Evolutionary conservation across 2,797 vertebrate species (phyloP).

Genomic region (Characodon lateralis): DNA sequence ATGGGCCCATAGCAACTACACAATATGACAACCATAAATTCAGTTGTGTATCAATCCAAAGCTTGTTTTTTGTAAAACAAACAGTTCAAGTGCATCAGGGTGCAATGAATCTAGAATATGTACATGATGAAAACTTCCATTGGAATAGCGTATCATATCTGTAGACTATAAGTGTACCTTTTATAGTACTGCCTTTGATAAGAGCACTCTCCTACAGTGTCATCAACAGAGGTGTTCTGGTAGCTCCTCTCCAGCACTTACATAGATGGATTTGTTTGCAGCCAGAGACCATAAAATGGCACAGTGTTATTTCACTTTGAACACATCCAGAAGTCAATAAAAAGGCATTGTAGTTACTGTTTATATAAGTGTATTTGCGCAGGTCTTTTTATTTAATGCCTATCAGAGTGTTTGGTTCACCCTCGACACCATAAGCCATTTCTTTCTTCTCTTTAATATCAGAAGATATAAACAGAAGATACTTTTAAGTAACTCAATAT

Average conservation of each 20-base stretch:
- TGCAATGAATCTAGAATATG: neutral
- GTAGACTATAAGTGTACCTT: neutral
- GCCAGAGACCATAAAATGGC: slow-evolving; percentile 34
- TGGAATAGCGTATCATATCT: slow-evolving; percentile 21
- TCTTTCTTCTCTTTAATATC: slow-evolving; percentile 5
- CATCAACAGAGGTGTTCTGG: slow-evolving; percentile 12
- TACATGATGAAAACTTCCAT: slow-evolving; percentile 2
- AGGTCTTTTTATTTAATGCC: neutral
- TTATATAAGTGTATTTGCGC: slow-evolving; percentile 16
- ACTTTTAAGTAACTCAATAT: slow-evolving; percentile 11
- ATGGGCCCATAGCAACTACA: neutral
- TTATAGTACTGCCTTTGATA: slow-evolving; percentile 29
- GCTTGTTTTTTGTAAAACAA: neutral
- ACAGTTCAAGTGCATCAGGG: neutral
- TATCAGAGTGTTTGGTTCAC: slow-evolving; percentile 7
- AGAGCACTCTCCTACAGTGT: slow-evolving; percentile 12
- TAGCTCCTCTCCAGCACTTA: slow-evolving; percentile 22
- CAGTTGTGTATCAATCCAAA: neutral
- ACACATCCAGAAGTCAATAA: slow-evolving; percentile 35
- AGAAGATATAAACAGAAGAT: neutral
- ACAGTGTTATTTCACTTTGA: slow-evolving; percentile 42
- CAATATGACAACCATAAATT: neutral
- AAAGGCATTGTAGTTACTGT: slow-evolving; percentile 20
- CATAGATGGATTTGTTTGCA: slow-evolving; percentile 26
- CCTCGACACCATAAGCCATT: neutral